Conservation (phyloP, 2,888 invertebrate species). For the Calliopum simillimum region DNA sequence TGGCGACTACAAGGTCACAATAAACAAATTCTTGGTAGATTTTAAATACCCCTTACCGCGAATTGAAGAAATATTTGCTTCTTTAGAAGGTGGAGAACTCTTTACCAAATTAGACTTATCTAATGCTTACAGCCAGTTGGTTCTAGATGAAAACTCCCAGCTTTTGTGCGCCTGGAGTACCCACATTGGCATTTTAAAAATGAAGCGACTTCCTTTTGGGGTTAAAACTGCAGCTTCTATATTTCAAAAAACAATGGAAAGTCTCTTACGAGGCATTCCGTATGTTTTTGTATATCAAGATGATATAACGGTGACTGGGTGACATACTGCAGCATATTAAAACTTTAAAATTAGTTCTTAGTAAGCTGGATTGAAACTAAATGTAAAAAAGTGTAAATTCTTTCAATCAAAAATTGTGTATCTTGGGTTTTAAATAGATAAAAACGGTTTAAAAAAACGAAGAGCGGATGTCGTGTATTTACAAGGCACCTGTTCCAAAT, state of each 20-base stretch:
- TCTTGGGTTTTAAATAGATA: slow-evolving; percentile 30
- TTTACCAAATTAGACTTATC: slow-evolving; percentile 38
- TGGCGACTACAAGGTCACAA: slow-evolving; percentile 37
- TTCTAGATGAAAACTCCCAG: slow-evolving; percentile 36
- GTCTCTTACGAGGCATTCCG: slow-evolving; percentile 36
- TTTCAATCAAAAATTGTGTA: slow-evolving; percentile 36
- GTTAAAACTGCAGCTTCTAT: slow-evolving; percentile 5
- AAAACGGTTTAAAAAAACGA: slow-evolving; percentile 36
- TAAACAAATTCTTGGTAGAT: slow-evolving; percentile 37
- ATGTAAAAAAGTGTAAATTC: slow-evolving; percentile 31
- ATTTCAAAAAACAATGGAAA: slow-evolving; percentile 43
- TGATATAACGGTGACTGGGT: slow-evolving; percentile 34
- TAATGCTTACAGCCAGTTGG: slow-evolving; percentile 39
- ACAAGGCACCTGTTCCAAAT: slow-evolving; percentile 35
- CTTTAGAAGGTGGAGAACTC: slow-evolving; percentile 38
- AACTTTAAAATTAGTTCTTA: slow-evolving; percentile 34
- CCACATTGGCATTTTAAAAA: slow-evolving; percentile 37
- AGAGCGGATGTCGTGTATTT: slow-evolving; percentile 19
- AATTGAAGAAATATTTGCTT: no score
- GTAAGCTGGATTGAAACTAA: slow-evolving; percentile 25
- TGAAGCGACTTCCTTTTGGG: slow-evolving; percentile 11
- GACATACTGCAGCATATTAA: slow-evolving; percentile 25
- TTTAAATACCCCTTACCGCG: slow-evolving; percentile 34
- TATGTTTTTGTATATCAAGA: slow-evolving; percentile 35
- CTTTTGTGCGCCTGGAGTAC: slow-evolving; percentile 33